These are phyloP conservation scores for Cricetomys ansorgei DNA, from an alignment of 2,113 vertebrate species.

Conservation along the genomic window DNA sequence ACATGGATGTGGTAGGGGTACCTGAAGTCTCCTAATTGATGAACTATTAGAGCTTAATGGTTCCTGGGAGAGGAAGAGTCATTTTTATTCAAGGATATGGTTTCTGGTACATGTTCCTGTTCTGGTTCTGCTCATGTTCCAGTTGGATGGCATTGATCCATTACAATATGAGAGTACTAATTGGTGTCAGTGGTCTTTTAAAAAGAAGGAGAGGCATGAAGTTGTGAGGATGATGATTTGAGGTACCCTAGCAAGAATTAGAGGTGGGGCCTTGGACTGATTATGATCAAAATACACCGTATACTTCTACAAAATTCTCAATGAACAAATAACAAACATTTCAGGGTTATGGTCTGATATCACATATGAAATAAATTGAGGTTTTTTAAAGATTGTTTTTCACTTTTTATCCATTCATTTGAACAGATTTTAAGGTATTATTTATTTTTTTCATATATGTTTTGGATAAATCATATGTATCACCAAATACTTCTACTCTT, in stretches of 20 bases:
- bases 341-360: background rate
- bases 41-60: background rate
- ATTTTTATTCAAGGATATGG: background rate
- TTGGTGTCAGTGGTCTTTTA: background rate
- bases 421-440: background rate
- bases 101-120: background rate
- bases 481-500: too few relatives aligned
- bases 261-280: background rate
- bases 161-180: too few relatives aligned
- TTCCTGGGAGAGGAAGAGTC: background rate
- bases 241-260: background rate
- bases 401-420: background rate
- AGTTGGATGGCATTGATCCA: background rate
- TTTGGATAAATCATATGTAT: background rate
- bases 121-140: background rate
- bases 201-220: background rate
- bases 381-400: background rate
- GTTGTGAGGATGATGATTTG: background rate
- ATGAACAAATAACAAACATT: background rate
- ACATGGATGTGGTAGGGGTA: background rate
- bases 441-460: background rate
- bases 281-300: background rate
- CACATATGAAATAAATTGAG: background rate
- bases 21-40: background rate
- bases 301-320: background rate